Conservation (phyloP, 2,113 vertebrate species). For the Chloropsis cyanopogon region DNA sequence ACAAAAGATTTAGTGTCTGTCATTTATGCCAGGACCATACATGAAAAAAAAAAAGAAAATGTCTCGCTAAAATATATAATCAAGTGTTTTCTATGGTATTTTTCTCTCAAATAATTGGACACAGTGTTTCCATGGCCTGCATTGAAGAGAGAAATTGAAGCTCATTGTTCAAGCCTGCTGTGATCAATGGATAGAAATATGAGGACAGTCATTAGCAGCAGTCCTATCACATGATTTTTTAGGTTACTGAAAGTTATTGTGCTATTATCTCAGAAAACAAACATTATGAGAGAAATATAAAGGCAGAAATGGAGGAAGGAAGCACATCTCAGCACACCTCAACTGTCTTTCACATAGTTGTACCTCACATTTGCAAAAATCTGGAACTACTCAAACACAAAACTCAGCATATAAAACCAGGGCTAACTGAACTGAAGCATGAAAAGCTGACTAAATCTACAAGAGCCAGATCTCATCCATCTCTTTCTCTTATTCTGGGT, state of each 20-base stretch:
- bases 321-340: not conserved
- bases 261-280: not conserved
- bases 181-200: constrained; percentile 22
- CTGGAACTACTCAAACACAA: not conserved
- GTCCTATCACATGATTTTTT: not conserved
- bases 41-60: not conserved
- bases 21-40: not conserved
- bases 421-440: not conserved
- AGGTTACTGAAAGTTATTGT: not conserved
- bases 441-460: not conserved
- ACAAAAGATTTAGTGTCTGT: not conserved
- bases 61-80: not conserved
- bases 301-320: not conserved
- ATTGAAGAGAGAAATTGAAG: constrained; percentile 13
- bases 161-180: constrained; percentile 7
- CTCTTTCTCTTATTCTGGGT: not conserved
- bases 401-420: not conserved
- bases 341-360: not conserved
- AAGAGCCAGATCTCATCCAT: constrained; percentile 5
- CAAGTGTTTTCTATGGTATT: not conserved
- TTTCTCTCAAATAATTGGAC: not conserved
- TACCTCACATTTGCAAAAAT: not conserved
- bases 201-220: not conserved
- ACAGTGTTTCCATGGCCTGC: not conserved
- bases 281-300: not conserved